These are phyloP conservation scores for Hirundo rustica DNA, from an alignment of 2,797 vertebrate species.

Conservation along the genomic window DNA sequence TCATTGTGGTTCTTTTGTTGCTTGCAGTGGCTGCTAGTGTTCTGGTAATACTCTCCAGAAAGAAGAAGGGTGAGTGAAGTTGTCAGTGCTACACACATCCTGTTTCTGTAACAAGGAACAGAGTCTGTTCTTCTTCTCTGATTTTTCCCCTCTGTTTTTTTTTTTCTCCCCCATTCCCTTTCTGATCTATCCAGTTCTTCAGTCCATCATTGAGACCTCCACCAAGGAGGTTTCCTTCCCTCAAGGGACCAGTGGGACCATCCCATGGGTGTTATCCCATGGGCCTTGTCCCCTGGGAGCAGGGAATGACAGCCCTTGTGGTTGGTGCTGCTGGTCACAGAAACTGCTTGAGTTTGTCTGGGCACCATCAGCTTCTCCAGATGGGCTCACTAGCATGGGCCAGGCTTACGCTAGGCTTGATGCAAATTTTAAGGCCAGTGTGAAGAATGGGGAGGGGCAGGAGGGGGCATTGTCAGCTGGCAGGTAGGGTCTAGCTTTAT, in stretches of 20 bases:
- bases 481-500: background rate
- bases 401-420: background rate
- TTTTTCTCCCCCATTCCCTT: background rate
- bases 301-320: background rate
- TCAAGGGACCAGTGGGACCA: rapidly evolving
- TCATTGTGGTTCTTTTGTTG: background rate
- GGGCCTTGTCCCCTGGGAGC: background rate
- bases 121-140: background rate
- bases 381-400: rapidly evolving
- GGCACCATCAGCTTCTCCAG: background rate
- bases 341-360: background rate
- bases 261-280: background rate
- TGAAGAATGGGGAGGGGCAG: background rate
- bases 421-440: background rate
- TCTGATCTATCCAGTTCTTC: background rate
- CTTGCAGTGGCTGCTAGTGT: background rate
- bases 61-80: conserved; percentile 18
- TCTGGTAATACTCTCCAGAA: background rate
- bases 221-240: background rate
- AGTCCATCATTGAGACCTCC: background rate
- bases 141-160: background rate
- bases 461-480: background rate
- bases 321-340: background rate
- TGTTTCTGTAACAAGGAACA: background rate
- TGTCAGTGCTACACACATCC: background rate